phyloP scores from a whole-genome alignment of 2,113 vertebrate genomes.

The Calyptomena viridis region DNA sequence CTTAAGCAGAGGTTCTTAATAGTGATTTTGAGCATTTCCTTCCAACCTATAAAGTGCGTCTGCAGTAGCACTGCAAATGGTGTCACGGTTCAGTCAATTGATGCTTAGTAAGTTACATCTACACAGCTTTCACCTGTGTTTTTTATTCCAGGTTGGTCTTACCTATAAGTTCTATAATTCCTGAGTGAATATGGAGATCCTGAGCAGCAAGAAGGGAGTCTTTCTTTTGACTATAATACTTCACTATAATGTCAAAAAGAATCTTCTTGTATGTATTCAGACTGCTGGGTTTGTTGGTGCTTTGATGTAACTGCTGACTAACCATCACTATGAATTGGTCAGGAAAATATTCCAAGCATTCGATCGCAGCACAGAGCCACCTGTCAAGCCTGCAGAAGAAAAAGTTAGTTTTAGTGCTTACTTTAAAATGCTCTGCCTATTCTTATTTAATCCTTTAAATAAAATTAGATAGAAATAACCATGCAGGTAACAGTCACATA shows the following conservation, averaged over 20 bases:
- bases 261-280: conserved; percentile 75
- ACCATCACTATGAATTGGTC: conserved; percentile 81
- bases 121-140: neutral
- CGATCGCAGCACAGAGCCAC: conserved; percentile 81
- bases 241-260: conserved; percentile 82
- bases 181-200: conserved; percentile 78
- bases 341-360: conserved; percentile 87
- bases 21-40: neutral
- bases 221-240: conserved; percentile 84
- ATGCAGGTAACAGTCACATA: neutral
- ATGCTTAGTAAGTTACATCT: neutral
- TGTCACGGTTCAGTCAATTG: neutral
- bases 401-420: conserved; percentile 17
- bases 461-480: neutral
- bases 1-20: neutral
- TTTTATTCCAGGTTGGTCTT: conserved; percentile 30
- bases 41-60: neutral
- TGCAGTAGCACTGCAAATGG: neutral
- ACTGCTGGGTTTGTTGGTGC: neutral
- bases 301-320: conserved; percentile 78
- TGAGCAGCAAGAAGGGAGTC: conserved; percentile 73
- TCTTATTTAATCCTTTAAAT: neutral
- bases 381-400: conserved; percentile 72
- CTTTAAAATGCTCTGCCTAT: neutral
- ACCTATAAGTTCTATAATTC: conserved; percentile 83